phyloP scores from a whole-genome alignment of 1,140 invertebrate species.

The Lordiphosa mommai region DNA sequence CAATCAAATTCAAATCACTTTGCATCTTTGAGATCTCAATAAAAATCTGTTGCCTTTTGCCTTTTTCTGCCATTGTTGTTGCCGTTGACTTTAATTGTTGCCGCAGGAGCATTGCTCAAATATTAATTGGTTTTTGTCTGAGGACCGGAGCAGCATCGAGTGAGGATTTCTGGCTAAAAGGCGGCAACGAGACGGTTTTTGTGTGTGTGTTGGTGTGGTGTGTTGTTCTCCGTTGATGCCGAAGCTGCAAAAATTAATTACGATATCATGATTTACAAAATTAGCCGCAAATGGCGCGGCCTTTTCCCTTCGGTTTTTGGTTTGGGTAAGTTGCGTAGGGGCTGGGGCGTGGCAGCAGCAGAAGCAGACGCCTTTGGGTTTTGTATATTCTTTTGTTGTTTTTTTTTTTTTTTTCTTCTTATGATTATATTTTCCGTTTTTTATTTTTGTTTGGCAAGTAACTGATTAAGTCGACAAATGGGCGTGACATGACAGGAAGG shows the following conservation, averaged over 20 bases:
- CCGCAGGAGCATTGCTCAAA: conserved; percentile 77
- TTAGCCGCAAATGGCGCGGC: conserved; percentile 73
- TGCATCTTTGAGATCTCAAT: conserved; percentile 77
- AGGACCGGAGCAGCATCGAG: conserved; percentile 19
- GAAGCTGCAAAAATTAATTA: conserved; percentile 74
- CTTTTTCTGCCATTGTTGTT: conserved; percentile 28
- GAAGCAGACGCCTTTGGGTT: neutral
- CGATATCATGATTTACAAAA: conserved; percentile 78
- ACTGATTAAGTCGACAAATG: conserved; percentile 7
- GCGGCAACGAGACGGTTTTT: neutral
- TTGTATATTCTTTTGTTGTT: neutral
- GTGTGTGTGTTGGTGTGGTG: neutral
- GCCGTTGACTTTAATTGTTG: conserved; percentile 74
- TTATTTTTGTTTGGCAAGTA: neutral
- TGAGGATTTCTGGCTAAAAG: conserved; percentile 64
- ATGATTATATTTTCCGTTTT: neutral
- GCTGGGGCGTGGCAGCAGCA: conserved; percentile 16
- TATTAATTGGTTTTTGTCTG: conserved; percentile 75
- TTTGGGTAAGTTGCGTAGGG: conserved; percentile 5
- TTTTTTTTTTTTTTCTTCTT: neutral
- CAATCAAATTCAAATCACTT: conserved; percentile 78
- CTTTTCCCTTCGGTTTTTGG: conserved; percentile 33
- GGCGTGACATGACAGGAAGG: neutral
- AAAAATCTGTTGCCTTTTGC: conserved; percentile 50
- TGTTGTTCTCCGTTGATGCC: conserved; percentile 32